Conservation (phyloP, 2,888 invertebrate species). For the Glaucopsyche alexis region DNA sequence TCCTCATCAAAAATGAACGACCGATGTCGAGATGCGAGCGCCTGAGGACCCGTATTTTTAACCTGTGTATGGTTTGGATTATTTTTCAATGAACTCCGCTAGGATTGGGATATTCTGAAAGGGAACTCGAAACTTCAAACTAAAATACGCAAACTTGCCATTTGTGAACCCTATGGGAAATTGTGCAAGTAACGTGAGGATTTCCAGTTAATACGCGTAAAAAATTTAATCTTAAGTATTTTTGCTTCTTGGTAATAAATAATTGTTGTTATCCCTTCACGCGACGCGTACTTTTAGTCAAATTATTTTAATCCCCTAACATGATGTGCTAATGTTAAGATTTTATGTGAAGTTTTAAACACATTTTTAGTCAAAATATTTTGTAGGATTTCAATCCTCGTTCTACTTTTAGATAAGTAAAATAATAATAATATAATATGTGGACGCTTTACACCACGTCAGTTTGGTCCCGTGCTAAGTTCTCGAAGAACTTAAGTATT, state of each 20-base stretch:
- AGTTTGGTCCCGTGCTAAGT: too few relatives aligned
- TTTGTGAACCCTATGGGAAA: conserved; percentile 7
- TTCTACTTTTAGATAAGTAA: too few relatives aligned
- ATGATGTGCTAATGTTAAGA: not conserved
- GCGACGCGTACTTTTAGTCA: conserved; percentile 10
- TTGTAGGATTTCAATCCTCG: too few relatives aligned
- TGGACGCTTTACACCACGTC: too few relatives aligned
- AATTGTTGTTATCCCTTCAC: not conserved
- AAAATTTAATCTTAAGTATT: conserved; percentile 20
- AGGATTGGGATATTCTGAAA: conserved; percentile 39
- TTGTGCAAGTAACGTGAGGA: conserved; percentile 8
- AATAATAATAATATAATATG: too few relatives aligned
- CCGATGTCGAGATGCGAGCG: conserved; percentile 61
- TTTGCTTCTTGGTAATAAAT: conserved; percentile 17
- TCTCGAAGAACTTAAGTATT: too few relatives aligned
- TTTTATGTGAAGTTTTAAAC: not conserved
- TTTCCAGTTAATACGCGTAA: conserved; percentile 14
- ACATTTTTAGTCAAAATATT: too few relatives aligned
- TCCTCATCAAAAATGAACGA: conserved; percentile 75
- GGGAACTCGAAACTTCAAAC: conserved; percentile 32
- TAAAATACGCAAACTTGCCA: conserved; percentile 25
- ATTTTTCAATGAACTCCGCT: conserved; percentile 50
- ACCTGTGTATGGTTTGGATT: conserved; percentile 50
- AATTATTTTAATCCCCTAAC: conserved; percentile 18
- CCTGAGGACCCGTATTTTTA: conserved; percentile 51